Base-by-base conservation (phyloP, 1,140 invertebrate species). In the Chrysoperla carnea region DNA sequence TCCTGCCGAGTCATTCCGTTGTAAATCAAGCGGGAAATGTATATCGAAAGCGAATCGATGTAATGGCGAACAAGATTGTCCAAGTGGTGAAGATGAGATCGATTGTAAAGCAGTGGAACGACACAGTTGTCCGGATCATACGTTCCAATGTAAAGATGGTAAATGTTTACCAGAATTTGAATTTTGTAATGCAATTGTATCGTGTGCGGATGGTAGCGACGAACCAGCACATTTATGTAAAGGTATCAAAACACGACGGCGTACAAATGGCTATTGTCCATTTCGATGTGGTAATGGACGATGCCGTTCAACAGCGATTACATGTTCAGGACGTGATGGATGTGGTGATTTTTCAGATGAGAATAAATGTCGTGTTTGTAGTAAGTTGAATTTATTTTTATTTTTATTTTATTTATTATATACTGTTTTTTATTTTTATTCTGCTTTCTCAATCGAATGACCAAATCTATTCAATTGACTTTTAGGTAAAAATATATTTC, bases 271-370 rank as follows among this genome's bases (percentile, higher is more conserved):
- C 8, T 33, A 58, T 46, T 90, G 84, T 53, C 84, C 84, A 8
- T 74, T 86, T 52, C 70, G 78, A 39, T 93, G 88, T 59, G 73
- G 70, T 37, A 91, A 91, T 59, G 84, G 85, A 1, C 68, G 83
- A 37, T 92, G 88, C 57, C 69, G 88, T 43, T 88, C 84, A 15
- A 81, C 81, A 9, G 85, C 86, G 0, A 83, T 90, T 39, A 73
- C 82, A 3, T 91, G 86, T 59, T 88, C 82, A 8, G 87, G 86
- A 7, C 67, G 79, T 8, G 86, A 91, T 58, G 87, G 87, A 27
- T 91, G 88, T 55, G 87, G 87, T 6, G 87, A 92, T 67, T 81
- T 81, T 47, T 83, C 77, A 36, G 88, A 92, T 57, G 88, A 92
- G 63, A 72, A 72, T 31, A 72, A 73, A 45, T 92, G 88, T 59